phyloP scores from a whole-genome alignment of 2,888 invertebrate genomes.

The Lepidonotus clava region DNA sequence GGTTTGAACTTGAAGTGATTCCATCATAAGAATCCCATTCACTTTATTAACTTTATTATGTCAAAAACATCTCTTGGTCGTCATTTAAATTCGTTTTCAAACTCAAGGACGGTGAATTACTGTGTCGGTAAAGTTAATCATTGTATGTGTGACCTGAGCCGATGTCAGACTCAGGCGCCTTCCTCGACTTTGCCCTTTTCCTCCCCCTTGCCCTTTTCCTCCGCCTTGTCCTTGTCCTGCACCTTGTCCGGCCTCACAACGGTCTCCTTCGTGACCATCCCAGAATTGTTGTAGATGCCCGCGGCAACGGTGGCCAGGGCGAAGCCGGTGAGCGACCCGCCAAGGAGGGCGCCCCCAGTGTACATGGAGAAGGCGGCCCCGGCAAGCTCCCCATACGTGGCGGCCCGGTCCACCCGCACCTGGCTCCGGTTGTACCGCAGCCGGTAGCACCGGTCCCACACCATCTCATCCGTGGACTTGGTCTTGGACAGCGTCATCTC shows the following conservation, averaged over 20 bases:
- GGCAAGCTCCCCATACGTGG: conserved; percentile 29
- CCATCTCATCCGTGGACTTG: conserved; percentile 66
- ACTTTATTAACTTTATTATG: no score
- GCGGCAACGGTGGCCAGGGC: conserved; percentile 17
- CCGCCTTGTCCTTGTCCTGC: background rate
- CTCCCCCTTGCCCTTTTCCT: background rate
- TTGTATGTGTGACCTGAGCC: no score
- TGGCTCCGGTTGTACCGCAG: conserved; percentile 57
- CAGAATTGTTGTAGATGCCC: conserved; percentile 52
- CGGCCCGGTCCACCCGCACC: conserved; percentile 51
- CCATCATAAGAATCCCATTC: no score
- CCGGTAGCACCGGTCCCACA: conserved; percentile 66
- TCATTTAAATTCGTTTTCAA: no score
- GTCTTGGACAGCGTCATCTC: conserved; percentile 66
- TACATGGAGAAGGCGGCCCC: conserved; percentile 31
- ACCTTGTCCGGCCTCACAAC: background rate
- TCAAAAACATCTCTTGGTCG: no score
- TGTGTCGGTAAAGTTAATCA: no score
- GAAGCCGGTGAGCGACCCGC: conserved; percentile 40
- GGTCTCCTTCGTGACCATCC: background rate
- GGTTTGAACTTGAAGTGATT: no score
- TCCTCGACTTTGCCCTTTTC: no score
- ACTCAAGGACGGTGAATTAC: no score
- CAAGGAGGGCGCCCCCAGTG: background rate
- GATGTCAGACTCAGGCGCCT: no score